Percentiles rank a stretch among this genome's conserved stretches.
Conservation (phyloP, 1,140 invertebrate species). For the Cylas formicarius region DNA sequence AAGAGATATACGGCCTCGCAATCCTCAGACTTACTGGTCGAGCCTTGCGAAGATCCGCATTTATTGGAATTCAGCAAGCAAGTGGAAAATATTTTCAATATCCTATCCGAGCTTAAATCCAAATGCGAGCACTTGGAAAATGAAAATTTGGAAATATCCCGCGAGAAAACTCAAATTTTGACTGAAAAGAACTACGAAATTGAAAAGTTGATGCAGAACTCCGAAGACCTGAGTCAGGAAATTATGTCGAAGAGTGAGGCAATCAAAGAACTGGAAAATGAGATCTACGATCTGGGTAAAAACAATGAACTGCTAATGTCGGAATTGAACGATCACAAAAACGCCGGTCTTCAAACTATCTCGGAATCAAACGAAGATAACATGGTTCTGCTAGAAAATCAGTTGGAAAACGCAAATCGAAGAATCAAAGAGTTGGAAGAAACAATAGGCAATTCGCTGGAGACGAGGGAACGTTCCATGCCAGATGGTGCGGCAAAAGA, state of each 20-base stretch:
- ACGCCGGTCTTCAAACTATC: slow-evolving; percentile 56
- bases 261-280: slow-evolving; percentile 49
- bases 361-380: slow-evolving; percentile 60
- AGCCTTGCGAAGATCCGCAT: slow-evolving; percentile 27
- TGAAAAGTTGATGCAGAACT: slow-evolving; percentile 34
- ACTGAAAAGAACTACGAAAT: slow-evolving; percentile 38
- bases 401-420: slow-evolving; percentile 45
- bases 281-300: slow-evolving; percentile 56
- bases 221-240: slow-evolving; percentile 35
- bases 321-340: slow-evolving; percentile 53
- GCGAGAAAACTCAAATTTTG: slow-evolving; percentile 34
- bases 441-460: slow-evolving; percentile 17
- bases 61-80: slow-evolving; percentile 27
- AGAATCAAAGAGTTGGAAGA: slow-evolving; percentile 35
- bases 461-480: slow-evolving; percentile 10
- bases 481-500: slow-evolving; percentile 13
- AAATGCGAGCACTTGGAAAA: slow-evolving; percentile 39
- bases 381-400: slow-evolving; percentile 50
- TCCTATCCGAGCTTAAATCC: slow-evolving; percentile 38
- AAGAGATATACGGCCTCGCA: slow-evolving; percentile 47
- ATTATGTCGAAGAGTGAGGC: slow-evolving; percentile 31
- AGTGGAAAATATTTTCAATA: slow-evolving; percentile 39
- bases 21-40: slow-evolving; percentile 41
- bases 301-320: slow-evolving; percentile 58
- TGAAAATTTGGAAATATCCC: slow-evolving; percentile 33